Conservation (phyloP, 1,140 invertebrate species). For the Drosophila takahashii region DNA sequence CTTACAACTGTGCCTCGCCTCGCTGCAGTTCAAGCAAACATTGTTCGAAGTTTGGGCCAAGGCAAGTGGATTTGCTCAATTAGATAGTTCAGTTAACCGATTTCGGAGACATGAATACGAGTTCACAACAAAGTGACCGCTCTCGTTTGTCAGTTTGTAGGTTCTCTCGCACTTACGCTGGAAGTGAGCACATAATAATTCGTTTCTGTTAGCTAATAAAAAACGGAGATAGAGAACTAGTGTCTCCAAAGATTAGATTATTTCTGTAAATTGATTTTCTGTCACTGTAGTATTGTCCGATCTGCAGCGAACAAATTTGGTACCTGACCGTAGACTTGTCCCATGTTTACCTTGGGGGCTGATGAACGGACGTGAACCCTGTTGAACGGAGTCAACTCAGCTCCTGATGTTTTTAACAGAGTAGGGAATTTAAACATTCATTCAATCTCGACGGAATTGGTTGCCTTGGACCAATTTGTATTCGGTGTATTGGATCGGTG, state of each 20-base stretch:
- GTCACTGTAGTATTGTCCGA: not conserved
- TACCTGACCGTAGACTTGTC: not conserved
- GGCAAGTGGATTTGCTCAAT: slow-evolving; percentile 26
- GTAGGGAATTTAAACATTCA: slow-evolving; percentile 2
- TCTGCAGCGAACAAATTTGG: not conserved
- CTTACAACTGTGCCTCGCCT: not conserved
- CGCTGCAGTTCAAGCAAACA: slow-evolving; percentile 2
- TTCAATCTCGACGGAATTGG: slow-evolving; percentile 4
- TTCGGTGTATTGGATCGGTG: not conserved
- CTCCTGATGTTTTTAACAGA: not conserved
- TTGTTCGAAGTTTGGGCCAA: slow-evolving; percentile 8
- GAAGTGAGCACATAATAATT: not conserved
- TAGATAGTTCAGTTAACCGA: slow-evolving; percentile 23
- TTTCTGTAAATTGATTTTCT: not conserved
- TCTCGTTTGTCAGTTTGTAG: too few relatives aligned
- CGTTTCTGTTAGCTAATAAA: not conserved
- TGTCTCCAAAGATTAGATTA: slow-evolving; percentile 2
- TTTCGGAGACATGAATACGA: slow-evolving; percentile 17
- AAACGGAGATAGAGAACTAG: slow-evolving; percentile 1
- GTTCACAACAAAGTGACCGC: not conserved
- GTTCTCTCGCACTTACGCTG: too few relatives aligned
- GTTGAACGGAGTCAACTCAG: not conserved
- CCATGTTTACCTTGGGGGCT: not conserved
- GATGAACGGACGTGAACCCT: slow-evolving; percentile 8
- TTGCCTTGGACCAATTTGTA: slow-evolving; percentile 16